These are phyloP conservation scores for Varanus komodoensis DNA, from an alignment of 2,113 vertebrate species.

Conservation along the genomic window DNA sequence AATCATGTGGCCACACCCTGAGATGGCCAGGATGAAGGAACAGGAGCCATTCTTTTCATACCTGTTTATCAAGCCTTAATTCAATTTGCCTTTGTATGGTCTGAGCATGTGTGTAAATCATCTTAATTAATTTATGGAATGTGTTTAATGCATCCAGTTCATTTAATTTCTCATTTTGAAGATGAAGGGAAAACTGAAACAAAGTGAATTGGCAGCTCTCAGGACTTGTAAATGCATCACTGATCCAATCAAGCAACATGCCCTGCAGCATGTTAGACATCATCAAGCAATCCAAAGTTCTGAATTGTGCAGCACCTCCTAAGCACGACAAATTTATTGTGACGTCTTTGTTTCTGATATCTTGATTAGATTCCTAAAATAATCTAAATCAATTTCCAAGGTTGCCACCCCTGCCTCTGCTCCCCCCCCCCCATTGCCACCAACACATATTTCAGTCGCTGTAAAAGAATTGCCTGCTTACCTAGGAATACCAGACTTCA, in stretches of 20 bases:
- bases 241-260: slow-evolving; percentile 28
- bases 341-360: neutral
- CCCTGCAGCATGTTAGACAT: slow-evolving; percentile 6
- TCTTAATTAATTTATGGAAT: slow-evolving; percentile 41
- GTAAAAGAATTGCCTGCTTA: neutral
- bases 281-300: slow-evolving; percentile 26
- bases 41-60: slow-evolving; percentile 1
- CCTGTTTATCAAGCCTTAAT: slow-evolving; percentile 29
- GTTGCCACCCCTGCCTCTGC: too few relatives aligned
- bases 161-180: slow-evolving; percentile 26
- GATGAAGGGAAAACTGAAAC: slow-evolving; percentile 24
- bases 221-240: slow-evolving; percentile 29
- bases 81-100: slow-evolving; percentile 24
- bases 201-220: slow-evolving; percentile 28
- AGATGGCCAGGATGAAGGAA: too few relatives aligned
- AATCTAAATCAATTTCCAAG: slow-evolving; percentile 6
- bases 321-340: slow-evolving; percentile 24
- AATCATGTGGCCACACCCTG: neutral
- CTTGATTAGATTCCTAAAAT: slow-evolving; percentile 23
- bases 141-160: slow-evolving; percentile 24
- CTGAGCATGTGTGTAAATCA: slow-evolving; percentile 10
- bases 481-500: neutral
- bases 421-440: neutral
- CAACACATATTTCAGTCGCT: neutral
- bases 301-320: slow-evolving; percentile 12